Base-by-base conservation (phyloP, 2,113 vertebrate species). In the Hippopotamus amphibius region DNA sequence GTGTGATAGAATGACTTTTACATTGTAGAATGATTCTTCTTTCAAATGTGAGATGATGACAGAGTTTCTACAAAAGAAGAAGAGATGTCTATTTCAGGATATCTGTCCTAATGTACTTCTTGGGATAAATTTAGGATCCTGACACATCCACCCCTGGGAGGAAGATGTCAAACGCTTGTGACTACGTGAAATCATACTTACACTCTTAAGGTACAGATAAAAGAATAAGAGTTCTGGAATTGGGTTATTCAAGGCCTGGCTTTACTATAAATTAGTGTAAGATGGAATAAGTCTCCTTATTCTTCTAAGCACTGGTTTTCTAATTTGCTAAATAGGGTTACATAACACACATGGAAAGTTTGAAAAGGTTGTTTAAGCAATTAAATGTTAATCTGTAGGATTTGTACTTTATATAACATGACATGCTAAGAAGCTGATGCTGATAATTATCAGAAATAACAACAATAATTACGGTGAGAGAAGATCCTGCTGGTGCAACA, bases 71-170 rank as follows among this genome's bases (percentile, higher is more conserved):
- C 59, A 61, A 21, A 74, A 88, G 19, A 21, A 86, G 10, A 33
- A 87, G 43, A 53, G n/a, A n/a, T 69, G 17, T 48, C 22, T 95
- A 13, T 71, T 72, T 93, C 37, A 83, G 63, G 19, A 66, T 15
- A 84, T 41, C 92, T 92, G 16, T 13, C 33, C 83, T 89, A 94
- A 61, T 46, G 55, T 71, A 50, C 28, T 65, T 66, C 72, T 74
- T 88, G 21, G 28, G 6, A 9, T 93, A 71, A 88, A 95, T 93
- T 92, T 94, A 90, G 50, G 14, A 77, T 33, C 65, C 71, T 77
- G 28, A 37, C 21, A 84, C 30, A 19, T 14, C 16, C 26, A 55
- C 50, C 30, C 19, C 43, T 81, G 9, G 11, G 43, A 77, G 4
- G 41, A 53, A 66, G 41, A 61, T 69, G 13, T 80, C 65, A 91